Base-by-base conservation (phyloP, 2,113 vertebrate species). In the Caloenas nicobarica region DNA sequence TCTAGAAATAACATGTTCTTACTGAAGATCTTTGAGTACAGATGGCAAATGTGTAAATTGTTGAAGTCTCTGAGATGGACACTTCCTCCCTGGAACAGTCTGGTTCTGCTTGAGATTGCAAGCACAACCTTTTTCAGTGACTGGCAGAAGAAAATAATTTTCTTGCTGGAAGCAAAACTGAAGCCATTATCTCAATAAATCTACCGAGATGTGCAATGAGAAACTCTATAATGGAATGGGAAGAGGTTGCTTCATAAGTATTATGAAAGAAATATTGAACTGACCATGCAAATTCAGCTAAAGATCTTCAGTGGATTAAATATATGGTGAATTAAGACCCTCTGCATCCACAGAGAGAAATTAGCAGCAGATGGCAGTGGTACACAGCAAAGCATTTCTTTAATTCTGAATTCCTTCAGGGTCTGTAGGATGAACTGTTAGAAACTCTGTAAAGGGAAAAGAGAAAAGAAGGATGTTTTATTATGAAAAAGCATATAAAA, bases 321-420 rank as follows among this genome's bases (percentile, higher is more conserved):
- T 86, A 34, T 31, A 31, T 81, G 44, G 76, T 87, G 42, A 97
- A 93, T 87, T 91, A 90, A 94, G 68, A 80, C 25, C 50, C 60
- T 68, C 58, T 84, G 14, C 53, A 54, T 54, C 94, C 79, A 86
- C 72, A 93, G 88, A 42, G 81, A 93, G 61, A 89, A 89, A 88
- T 89, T 97, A 97, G 87, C 94, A 93, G 93, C 73, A 93, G 94
- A 97, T 96, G 94, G 91, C 80, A 95, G 94, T 86, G 88, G 89
- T 71, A 96, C 38, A 89, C 81, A 96, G 74, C 56, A 53, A 58
- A 53, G 70, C n/a, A 50, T 86, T 89, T 95, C 44, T 88, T 97
- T 94, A 88, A 84, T 90, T 58, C 66, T 91, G 50, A 77, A 93
- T 91, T 96, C 44, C 28, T 91, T 92, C 66, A 69, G 61, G 36